Conservation (phyloP, 2,888 invertebrate species). For the Ischnus inquisitorius region DNA sequence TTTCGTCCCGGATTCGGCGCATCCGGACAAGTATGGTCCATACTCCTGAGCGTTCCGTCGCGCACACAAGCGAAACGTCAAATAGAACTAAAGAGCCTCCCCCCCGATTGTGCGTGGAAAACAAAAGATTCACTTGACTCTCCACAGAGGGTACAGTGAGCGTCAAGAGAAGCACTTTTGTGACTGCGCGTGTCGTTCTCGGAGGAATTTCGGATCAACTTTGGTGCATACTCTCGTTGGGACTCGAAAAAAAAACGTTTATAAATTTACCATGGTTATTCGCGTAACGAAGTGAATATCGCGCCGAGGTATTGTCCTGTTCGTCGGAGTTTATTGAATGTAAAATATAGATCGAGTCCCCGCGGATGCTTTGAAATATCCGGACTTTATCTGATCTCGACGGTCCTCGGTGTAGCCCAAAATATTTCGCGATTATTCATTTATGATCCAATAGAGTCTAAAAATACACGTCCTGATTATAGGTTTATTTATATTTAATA, state of each 20-base stretch:
- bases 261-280: conserved; percentile 56
- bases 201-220: conserved; percentile 44
- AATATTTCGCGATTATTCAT: conserved; percentile 46
- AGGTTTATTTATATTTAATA: too few relatives aligned
- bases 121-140: conserved; percentile 70
- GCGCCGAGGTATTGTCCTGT: conserved; percentile 24
- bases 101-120: conserved; percentile 65
- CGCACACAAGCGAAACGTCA: conserved; percentile 53
- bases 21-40: conserved; percentile 53
- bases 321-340: conserved; percentile 20
- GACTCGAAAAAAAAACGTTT: conserved; percentile 50
- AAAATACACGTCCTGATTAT: too few relatives aligned
- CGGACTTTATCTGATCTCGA: background rate
- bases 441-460: background rate
- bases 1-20: conserved; percentile 24
- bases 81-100: conserved; percentile 58
- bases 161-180: conserved; percentile 46
- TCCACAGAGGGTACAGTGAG: conserved; percentile 45
- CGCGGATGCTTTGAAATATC: background rate
- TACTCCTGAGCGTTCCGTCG: conserved; percentile 30
- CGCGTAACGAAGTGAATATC: conserved; percentile 23
- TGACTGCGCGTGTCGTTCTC: conserved; percentile 25
- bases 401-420: conserved; percentile 26
- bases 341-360: conserved; percentile 13
- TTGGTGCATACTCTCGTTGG: conserved; percentile 47